Evolutionary conservation across 92 coral and sea anemone genomes (phyloP), one percentile per base, ranked within the genome.

Genomic region (Meandrina meandrites): DNA sequence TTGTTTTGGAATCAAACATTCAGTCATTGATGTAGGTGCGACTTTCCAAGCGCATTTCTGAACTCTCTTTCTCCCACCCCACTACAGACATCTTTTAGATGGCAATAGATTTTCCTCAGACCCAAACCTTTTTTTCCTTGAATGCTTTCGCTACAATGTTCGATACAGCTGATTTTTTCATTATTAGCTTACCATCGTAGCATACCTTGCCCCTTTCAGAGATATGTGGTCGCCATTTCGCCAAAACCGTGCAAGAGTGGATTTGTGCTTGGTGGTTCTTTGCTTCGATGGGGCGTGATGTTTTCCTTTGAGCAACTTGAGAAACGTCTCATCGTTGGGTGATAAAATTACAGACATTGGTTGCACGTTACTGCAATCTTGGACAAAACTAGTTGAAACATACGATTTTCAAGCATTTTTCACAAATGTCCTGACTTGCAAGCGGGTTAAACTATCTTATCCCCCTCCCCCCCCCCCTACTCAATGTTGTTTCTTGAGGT

Each of bases 21-120:
- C 18, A 90, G 86, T 83, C 58, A 82, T 75, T 90, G 92, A 74
- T 85, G 89, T 64, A 90, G 58, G 77, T 86, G 79, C 42, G 89
- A 90, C 78, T 85, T 83, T 24, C 76, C 80, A 48, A 85, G 84
- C 57, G 85, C 87, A 54, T 36, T 31, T 54, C 85, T 67, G 81
- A 89, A 88, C 48, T 85, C 92, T 80, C 92, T 84, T 84, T 90
- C 89, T 60, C 92, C 92, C 58, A 79, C 89, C 24, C 92, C 92
- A 80, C 77, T 90, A 71, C 89, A 89, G 60, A 79, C 81, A 69
- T 85, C 89, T 85, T 89, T 84, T 32, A 84, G 72, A 62, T 84
- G 85, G 84, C 85, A 86, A 76, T 84, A 89, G 69, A 89, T 9
- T 80, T 89, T 89, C 76, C 92, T 80, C 78, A 89, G 86, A 47